Conservation (phyloP, 2,888 invertebrate species). For the Drosophila borborema region DNA sequence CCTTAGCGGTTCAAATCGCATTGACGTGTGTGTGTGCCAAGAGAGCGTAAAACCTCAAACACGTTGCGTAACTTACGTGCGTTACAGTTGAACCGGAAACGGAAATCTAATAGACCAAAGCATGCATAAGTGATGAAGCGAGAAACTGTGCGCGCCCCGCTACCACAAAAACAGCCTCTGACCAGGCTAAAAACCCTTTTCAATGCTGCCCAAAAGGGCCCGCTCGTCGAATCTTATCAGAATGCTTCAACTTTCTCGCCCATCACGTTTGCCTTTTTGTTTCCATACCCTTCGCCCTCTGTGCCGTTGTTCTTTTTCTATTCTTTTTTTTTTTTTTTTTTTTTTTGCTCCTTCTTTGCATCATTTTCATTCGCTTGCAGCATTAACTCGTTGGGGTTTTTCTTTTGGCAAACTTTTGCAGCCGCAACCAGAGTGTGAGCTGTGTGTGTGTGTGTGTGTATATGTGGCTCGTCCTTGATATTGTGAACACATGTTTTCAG, state of each 20-base stretch:
- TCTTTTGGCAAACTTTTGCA: slow-evolving; percentile 55
- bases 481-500: slow-evolving; percentile 75
- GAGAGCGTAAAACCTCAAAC: slow-evolving; percentile 79
- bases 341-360: slow-evolving; percentile 20
- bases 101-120: slow-evolving; percentile 81
- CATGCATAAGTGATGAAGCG: slow-evolving; percentile 79
- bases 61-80: slow-evolving; percentile 72
- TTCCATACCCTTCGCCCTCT: neutral
- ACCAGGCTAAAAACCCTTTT: slow-evolving; percentile 54
- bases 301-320: neutral
- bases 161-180: neutral
- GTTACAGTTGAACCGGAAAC: slow-evolving; percentile 78
- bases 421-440: slow-evolving; percentile 20
- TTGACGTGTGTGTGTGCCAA: slow-evolving; percentile 64
- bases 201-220: slow-evolving; percentile 44
- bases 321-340: slow-evolving; percentile 6
- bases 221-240: slow-evolving; percentile 70
- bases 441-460: slow-evolving; percentile 22
- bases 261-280: slow-evolving; percentile 49
- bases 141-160: slow-evolving; percentile 57
- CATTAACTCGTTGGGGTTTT: slow-evolving; percentile 38
- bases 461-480: slow-evolving; percentile 67
- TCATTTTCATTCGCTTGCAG: slow-evolving; percentile 45
- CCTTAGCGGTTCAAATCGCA: slow-evolving; percentile 72
- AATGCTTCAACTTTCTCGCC: slow-evolving; percentile 64